Percentiles rank a stretch among this genome's conserved stretches.
These are phyloP conservation scores for Cariama cristata DNA, from an alignment of 2,113 vertebrate species.

Conservation along the genomic window DNA sequence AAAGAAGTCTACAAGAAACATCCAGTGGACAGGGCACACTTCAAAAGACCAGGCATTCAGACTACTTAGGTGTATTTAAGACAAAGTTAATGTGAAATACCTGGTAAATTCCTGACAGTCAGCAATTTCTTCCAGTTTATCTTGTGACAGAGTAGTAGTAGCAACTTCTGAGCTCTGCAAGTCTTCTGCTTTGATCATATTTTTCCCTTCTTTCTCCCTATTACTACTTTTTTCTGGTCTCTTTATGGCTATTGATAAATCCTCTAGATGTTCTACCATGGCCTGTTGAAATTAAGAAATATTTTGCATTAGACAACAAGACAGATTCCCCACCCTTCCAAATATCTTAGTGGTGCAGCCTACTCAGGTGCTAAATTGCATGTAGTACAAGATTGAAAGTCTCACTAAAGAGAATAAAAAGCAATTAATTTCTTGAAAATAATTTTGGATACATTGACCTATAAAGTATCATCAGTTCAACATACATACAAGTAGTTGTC, in stretches of 20 bases:
- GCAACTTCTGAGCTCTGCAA: conserved; percentile 26
- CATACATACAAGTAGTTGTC: neutral
- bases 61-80: neutral
- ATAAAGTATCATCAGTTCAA: neutral
- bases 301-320: neutral
- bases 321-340: neutral
- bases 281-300: conserved; percentile 15
- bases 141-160: conserved; percentile 24
- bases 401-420: neutral
- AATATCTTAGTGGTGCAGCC: neutral
- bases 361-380: neutral
- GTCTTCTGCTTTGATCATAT: conserved; percentile 45
- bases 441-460: neutral
- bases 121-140: conserved; percentile 55
- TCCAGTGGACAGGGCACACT: neutral
- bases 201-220: conserved; percentile 67
- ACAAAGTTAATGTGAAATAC: conserved; percentile 35
- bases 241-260: neutral
- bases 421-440: neutral
- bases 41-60: neutral
- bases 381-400: neutral
- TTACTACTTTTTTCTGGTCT: conserved; percentile 51
- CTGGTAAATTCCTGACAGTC: conserved; percentile 57
- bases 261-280: neutral
- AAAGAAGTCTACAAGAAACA: neutral